A percentile compares a stretch with the other conserved stretches of the same genome.
phyloP scores from a whole-genome alignment of 1,140 invertebrate genomes.

The Papilio helenus region DNA sequence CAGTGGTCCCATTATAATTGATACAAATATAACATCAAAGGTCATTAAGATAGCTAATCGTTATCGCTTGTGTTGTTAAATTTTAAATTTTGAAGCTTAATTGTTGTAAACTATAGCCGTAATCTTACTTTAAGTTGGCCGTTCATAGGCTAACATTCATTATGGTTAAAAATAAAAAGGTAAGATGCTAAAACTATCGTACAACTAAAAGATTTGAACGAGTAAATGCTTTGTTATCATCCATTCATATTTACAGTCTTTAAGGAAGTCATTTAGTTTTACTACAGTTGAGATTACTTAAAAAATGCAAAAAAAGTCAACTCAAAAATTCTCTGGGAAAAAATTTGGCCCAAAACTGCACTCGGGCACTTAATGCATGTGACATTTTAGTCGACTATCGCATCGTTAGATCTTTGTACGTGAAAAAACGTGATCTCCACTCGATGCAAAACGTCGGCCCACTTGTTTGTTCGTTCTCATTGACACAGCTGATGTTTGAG shows the following conservation, averaged over 20 bases:
- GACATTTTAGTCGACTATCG: constrained; percentile 30
- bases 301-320: not conserved
- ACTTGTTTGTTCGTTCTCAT: constrained; percentile 21
- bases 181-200: no score
- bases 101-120: not conserved
- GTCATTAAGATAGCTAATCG: not conserved
- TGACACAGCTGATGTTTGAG: constrained; percentile 25
- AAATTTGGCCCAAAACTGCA: not conserved
- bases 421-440: constrained; percentile 24
- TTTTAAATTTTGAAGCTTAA: not conserved
- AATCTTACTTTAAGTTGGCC: no score
- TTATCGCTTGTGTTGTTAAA: not conserved
- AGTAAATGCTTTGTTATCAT: no score
- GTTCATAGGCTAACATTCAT: no score
- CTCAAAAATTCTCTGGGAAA: not conserved
- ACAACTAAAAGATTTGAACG: no score
- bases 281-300: no score
- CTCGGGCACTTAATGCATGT: not conserved
- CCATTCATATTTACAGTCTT: no score
- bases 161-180: no score
- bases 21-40: not conserved
- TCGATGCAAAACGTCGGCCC: not conserved
- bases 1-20: not conserved
- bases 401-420: constrained; percentile 21
- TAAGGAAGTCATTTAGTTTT: not conserved